Conservation (phyloP, 2,797 vertebrate species). For the Pogonophryne albipinna region DNA sequence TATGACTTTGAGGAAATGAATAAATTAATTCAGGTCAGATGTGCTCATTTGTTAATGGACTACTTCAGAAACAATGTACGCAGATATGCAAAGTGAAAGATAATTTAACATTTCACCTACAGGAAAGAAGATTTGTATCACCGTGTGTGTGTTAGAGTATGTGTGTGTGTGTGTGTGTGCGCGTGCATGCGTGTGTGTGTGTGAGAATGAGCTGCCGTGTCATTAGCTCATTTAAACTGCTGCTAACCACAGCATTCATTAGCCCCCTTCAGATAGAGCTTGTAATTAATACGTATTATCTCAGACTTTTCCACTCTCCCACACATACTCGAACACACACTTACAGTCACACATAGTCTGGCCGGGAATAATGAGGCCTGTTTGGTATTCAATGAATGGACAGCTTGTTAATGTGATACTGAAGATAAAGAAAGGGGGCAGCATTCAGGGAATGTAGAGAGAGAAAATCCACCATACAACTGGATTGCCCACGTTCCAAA, state of each 20-base stretch:
- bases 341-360: slow-evolving; percentile 21
- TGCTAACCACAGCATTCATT: slow-evolving; percentile 82
- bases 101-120: slow-evolving; percentile 58
- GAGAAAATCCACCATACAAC: slow-evolving; percentile 69
- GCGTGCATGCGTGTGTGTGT: slow-evolving; percentile 27
- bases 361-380: slow-evolving; percentile 72
- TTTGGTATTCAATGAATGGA: slow-evolving; percentile 81
- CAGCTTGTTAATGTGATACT: slow-evolving; percentile 80
- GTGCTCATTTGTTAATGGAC: slow-evolving; percentile 11
- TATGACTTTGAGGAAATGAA: not conserved
- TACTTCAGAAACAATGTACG: slow-evolving; percentile 11
- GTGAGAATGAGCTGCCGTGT: slow-evolving; percentile 75
- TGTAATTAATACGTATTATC: slow-evolving; percentile 84
- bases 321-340: slow-evolving; percentile 21
- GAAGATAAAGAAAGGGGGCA: slow-evolving; percentile 70
- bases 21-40: not conserved
- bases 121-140: slow-evolving; percentile 64
- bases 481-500: slow-evolving; percentile 67
- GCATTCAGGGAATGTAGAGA: slow-evolving; percentile 64
- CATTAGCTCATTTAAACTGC: slow-evolving; percentile 83
- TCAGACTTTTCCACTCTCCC: slow-evolving; percentile 67
- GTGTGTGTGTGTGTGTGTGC: slow-evolving; percentile 28
- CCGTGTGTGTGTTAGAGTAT: slow-evolving; percentile 32
- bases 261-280: slow-evolving; percentile 80
- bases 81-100: slow-evolving; percentile 43